Evolutionary conservation across 2,113 vertebrate species (phyloP), one percentile per base, ranked within the genome.

Genomic region (Myocastor coypus): DNA sequence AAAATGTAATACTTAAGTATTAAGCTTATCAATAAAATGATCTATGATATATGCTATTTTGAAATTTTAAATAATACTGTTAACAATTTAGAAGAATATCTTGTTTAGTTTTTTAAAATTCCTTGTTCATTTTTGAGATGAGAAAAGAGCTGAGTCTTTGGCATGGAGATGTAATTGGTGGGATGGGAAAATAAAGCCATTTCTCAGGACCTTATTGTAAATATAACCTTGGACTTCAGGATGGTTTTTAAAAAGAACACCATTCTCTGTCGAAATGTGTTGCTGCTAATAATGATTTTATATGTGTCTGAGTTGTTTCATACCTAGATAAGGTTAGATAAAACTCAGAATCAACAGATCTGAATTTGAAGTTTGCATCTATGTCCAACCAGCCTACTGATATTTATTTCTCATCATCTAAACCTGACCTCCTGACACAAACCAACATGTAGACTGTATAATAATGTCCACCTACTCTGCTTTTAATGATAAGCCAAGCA

Each of bases 51-150:
- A 2, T n/a, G 50, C 1, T 20, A 1, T 69, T 83, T 92, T 89
- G 9, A 80, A 86, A 55, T 46, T 94, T 82, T 92, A 55, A 46
- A 57, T 94, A 93, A 52, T 75, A 75, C 20, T 93, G 3, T 84
- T 12, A 61, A 4, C 81, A 63, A 52, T 75, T 78, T 83, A 87
- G 34, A 93, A 80, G 55, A 42, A 77, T 37, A 37, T 81, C 12
- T 78, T 80, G 52, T 0, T 52, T 26, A 26, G 19, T n/a, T 42
- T n/a, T 94, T 30, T 73, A 77, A 69, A 93, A 40, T 28, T 94
- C 63, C 92, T 91, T 90, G 3, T 5, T 16, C 57, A 63, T 66
- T 96, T 89, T 19, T 83, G 32, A 83, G 19, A 55, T 55, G 26
- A 71, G 14, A 64, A 78, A 64, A 64, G 32, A 7, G 17, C 20